Base-by-base conservation (phyloP, 1,140 invertebrate species). In the Phortica variegata region DNA sequence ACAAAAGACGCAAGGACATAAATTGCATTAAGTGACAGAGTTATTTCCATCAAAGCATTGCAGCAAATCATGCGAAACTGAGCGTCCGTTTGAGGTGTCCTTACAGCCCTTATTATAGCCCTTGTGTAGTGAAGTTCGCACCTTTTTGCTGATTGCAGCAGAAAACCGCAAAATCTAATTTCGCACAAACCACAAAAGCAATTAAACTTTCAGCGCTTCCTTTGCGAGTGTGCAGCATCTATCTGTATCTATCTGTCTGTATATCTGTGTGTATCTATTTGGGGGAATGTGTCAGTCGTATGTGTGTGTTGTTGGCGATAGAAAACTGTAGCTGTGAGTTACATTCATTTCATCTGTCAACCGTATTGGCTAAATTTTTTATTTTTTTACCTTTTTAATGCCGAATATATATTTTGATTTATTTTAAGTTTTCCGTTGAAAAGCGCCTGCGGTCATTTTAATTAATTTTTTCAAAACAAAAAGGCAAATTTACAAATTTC, bases 191-290 rank as follows among this genome's bases (percentile, higher is more conserved):
- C 66, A 53, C 66, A 52, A 61, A 71, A 71, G 66, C 66, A 71
- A 71, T 71, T 71, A 71, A 71, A 71, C 68, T 71, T 71, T 63
- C 62, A 70, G 58, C 55, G 50, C 52, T 56, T 65, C 56, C 58
- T 16, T 16, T 21, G 16, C 17, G 9, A 15, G 2, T 26, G 5
- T 26, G 23, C 23, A 61, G 45, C 12, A 16, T 16, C 15, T 38
- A 19, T 17, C 6, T 38, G 17, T 38, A 16, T 38, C 7, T 18
- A 17, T 38, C 47, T 55, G 51, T 58, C 54, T 52, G 42, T 49
- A 26, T 26, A 15, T 34, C 21, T 20, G 15, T 29, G 12, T 12
- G 6, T 29, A 29, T 29, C 6, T 29, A 29, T 29, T 29, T 29
- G 26, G 6, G 26, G 6, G 26, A 6, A 29, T 7, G 26, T 29